Evolutionary conservation across 2,888 invertebrate species (phyloP).

Genomic region (Plagiodera versicolora): DNA sequence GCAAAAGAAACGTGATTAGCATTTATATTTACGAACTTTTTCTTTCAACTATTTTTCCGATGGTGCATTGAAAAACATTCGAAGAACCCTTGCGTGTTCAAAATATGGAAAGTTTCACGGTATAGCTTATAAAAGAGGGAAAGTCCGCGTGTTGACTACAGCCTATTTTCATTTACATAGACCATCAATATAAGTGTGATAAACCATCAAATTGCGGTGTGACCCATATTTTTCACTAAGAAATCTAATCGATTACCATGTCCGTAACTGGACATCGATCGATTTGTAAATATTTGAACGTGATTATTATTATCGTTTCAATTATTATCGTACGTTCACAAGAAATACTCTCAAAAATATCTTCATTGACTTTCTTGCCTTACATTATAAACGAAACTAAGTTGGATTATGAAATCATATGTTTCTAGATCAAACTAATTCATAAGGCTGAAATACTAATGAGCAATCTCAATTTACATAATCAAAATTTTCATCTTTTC

Average conservation of each 20-base stretch:
- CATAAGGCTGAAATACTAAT: too few species aligned
- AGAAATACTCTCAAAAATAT: too few species aligned
- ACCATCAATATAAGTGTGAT: slow-evolving; percentile 2
- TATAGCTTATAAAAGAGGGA: background rate
- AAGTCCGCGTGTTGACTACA: slow-evolving; percentile 12
- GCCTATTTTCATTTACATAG: slow-evolving; percentile 6
- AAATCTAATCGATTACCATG: slow-evolving; percentile 6
- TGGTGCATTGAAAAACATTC: slow-evolving; percentile 8
- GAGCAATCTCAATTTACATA: too few species aligned
- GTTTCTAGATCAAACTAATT: too few species aligned
- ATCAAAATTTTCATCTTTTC: too few species aligned
- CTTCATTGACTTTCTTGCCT: too few species aligned
- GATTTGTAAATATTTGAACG: background rate
- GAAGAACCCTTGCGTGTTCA: slow-evolving; percentile 13
- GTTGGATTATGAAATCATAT: too few species aligned
- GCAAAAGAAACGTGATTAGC: background rate
- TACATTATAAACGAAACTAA: too few species aligned
- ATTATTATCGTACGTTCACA: too few species aligned
- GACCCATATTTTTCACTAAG: slow-evolving; percentile 14
- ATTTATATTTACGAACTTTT: slow-evolving; percentile 1
- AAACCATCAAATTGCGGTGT: background rate
- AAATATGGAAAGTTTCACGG: slow-evolving; percentile 6
- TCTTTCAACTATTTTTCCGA: slow-evolving; percentile 4
- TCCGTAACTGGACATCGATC: background rate
- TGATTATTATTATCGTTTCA: background rate